These are phyloP conservation scores for Mola mola DNA, from an alignment of 2,113 vertebrate genomes.

Conservation along the genomic window DNA sequence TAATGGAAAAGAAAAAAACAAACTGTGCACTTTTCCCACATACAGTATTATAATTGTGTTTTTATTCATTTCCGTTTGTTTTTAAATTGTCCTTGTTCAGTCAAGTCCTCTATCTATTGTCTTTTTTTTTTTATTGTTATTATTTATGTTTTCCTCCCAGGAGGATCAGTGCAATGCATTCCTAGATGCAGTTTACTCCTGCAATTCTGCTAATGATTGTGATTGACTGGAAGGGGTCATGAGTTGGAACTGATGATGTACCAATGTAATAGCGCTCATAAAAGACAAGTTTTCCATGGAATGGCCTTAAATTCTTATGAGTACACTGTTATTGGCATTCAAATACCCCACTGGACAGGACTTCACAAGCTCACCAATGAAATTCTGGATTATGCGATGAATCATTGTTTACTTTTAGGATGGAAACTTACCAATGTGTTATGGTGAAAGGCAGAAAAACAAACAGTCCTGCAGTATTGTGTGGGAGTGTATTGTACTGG, in stretches of 20 bases:
- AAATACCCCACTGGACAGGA: constrained; percentile 19
- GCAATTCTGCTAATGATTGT: constrained; percentile 67
- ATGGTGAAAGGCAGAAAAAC: not conserved
- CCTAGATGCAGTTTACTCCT: constrained; percentile 63
- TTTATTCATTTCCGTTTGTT: constrained; percentile 67
- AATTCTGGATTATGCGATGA: constrained; percentile 7
- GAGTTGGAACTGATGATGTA: constrained; percentile 17
- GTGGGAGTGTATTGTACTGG: constrained; percentile 1
- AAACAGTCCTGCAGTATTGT: not conserved
- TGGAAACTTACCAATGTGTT: not conserved
- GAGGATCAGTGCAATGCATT: constrained; percentile 86
- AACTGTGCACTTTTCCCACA: constrained; percentile 88
- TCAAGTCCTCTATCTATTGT: constrained; percentile 41
- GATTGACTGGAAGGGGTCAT: constrained; percentile 47
- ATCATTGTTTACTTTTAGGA: not conserved
- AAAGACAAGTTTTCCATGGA: constrained; percentile 23
- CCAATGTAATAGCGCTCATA: constrained; percentile 10
- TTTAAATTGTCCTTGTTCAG: constrained; percentile 48
- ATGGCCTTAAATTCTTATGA: constrained; percentile 49
- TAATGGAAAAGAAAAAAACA: constrained; percentile 68
- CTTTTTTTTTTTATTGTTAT: no score
- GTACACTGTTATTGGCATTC: constrained; percentile 14
- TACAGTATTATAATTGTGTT: constrained; percentile 74
- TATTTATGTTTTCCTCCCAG: constrained; percentile 83
- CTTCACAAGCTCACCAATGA: constrained; percentile 31